These are phyloP conservation scores for Drosophila affinis DNA, from an alignment of 2,888 invertebrate species.

Conservation along the genomic window DNA sequence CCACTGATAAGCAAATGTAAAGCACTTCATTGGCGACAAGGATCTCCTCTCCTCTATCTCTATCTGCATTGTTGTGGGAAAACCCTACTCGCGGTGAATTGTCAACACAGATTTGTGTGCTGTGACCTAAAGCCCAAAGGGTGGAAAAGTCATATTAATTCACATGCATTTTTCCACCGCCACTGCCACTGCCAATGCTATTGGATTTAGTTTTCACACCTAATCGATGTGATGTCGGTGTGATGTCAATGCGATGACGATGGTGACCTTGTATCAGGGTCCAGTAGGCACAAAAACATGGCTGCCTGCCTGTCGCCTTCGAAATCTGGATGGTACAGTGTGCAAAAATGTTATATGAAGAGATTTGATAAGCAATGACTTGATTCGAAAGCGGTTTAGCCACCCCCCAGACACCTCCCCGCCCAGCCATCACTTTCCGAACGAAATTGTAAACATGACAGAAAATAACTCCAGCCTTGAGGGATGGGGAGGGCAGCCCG, in stretches of 20 bases:
- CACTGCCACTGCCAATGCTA: no score
- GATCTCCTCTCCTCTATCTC: background rate
- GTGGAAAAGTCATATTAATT: background rate
- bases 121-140: background rate
- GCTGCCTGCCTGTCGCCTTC: background rate
- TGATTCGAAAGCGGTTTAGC: background rate
- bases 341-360: background rate
- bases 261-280: background rate
- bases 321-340: background rate
- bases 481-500: no score
- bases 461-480: background rate
- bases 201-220: background rate
- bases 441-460: background rate
- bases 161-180: background rate
- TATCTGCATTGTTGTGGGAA: background rate
- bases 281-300: background rate
- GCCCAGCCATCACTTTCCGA: background rate
- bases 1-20: conserved; percentile 29
- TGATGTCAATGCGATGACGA: background rate
- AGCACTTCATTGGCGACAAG: background rate
- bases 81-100: background rate
- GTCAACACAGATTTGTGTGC: background rate
- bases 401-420: background rate
- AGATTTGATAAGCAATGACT: background rate
- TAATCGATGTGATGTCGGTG: background rate